Conservation (phyloP, 2,113 vertebrate genomes). For the Poecilia latipinna region DNA sequence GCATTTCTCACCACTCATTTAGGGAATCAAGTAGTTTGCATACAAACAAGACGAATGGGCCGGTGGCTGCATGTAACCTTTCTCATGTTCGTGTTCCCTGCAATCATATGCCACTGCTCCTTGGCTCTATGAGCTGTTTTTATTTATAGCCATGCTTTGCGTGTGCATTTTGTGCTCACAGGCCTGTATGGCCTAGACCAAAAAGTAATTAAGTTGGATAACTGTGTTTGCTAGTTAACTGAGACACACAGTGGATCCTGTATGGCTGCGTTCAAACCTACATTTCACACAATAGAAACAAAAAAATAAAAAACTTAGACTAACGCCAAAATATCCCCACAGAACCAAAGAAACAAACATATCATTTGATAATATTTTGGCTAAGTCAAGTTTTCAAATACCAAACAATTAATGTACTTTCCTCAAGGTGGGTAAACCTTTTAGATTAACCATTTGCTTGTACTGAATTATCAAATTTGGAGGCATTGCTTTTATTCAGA, state of each 20-base stretch:
- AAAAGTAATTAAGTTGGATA: conserved; percentile 16
- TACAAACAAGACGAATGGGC: conserved; percentile 81
- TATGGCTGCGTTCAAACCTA: no score
- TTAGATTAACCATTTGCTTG: no score
- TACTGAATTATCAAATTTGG: no score
- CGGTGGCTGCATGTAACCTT: conserved; percentile 76
- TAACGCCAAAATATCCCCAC: no score
- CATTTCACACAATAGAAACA: no score
- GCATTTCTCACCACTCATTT: conserved; percentile 78
- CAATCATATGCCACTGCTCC: conserved; percentile 71
- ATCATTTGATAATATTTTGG: no score
- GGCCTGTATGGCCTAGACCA: background rate
- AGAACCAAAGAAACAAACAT: no score
- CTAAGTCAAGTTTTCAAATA: no score
- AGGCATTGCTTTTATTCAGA: no score
- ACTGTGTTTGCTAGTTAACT: conserved; percentile 13
- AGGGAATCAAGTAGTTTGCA: conserved; percentile 80
- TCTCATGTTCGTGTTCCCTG: conserved; percentile 67
- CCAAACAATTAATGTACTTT: no score
- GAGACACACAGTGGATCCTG: conserved; percentile 15
- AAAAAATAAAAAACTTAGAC: no score
- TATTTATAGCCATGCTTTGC: conserved; percentile 71
- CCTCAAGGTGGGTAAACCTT: no score
- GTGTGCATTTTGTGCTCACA: conserved; percentile 33
- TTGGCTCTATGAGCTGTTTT: conserved; percentile 59